Conservation (phyloP, 2,113 vertebrate genomes). For the Casuarius casuarius region DNA sequence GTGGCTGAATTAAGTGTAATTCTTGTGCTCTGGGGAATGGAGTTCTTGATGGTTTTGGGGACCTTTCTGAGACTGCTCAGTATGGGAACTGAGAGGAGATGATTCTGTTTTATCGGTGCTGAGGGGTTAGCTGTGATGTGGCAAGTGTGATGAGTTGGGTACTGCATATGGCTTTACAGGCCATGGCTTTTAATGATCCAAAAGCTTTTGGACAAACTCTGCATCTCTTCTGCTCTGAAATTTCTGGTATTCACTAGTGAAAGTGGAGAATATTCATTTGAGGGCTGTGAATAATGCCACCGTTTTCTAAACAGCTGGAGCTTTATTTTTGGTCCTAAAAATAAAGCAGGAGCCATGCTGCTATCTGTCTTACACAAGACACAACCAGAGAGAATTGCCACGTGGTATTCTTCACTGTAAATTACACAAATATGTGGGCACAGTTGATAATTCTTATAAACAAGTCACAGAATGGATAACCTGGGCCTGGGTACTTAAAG, state of each 20-base stretch:
- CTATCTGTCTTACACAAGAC: background rate
- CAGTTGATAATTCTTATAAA: background rate
- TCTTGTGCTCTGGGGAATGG: background rate
- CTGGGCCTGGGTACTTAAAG: background rate
- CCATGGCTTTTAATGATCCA: background rate
- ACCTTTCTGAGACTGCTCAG: background rate
- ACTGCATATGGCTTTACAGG: background rate
- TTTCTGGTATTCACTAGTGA: background rate
- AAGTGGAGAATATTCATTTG: background rate
- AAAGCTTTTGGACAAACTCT: background rate
- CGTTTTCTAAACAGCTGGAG: background rate
- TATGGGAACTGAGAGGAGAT: background rate
- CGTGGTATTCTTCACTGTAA: background rate
- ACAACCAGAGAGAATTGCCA: background rate
- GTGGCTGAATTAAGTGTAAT: background rate
- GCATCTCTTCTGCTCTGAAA: background rate
- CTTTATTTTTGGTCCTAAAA: slow-evolving; percentile 5
- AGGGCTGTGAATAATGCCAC: background rate
- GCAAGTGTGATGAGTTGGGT: background rate
- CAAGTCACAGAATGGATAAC: background rate
- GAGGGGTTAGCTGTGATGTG: background rate
- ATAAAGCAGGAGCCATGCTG: background rate
- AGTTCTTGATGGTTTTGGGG: background rate
- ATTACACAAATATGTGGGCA: background rate
- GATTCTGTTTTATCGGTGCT: background rate